Base-by-base conservation (phyloP, 2,888 invertebrate species). In the Agonopterix heracliana region DNA sequence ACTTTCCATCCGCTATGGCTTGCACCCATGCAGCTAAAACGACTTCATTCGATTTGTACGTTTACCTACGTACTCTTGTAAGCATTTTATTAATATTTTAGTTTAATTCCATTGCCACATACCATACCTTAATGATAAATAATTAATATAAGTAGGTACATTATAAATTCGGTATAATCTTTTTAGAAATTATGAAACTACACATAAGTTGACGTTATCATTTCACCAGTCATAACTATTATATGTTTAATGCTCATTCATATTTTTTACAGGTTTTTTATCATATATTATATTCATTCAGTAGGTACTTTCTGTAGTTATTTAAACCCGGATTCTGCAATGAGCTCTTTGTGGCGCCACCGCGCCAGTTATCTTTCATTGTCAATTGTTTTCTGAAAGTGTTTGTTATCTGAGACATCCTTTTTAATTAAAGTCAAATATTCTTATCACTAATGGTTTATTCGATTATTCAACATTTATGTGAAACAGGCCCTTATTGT, bases 1-100 rank as follows among this genome's bases (percentile, higher is more conserved):
- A 77, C 87, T 86, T 86, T 86, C 87, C 84, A 86, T 86, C 85
- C 87, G 85, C 78, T 71, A 68, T 63, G 59, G 75, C 72, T 68
- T 70, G 74, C 73, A 74, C 71, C 71, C 66, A 68, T 72, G 75
- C 74, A 76, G 67, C 71, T 71, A 68, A 74, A 78, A 74, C 68
- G 71, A 66, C 26, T 71, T 65, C 66, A 71, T 73, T 69, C 63
- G 60, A 64, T 67, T 67, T 69, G 65, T 67, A 61, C 60, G 54
- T 48, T 50, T 47, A 44, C 26, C 26, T 26, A 26, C 5, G 26
- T 26, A 26, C 48, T 53, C 48, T 26, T 26, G 26, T 26, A 5
- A 26, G 1, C 26, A 26, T 26, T 26, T 26, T 26, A 26, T 26
- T 26, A 26, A 7, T 26, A 26, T 17, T 44, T 11, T 13, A 26